Percentiles rank a stretch among this genome's conserved stretches.
phyloP scores from a whole-genome alignment of 2,113 vertebrate species.

The Trachemys scripta region DNA sequence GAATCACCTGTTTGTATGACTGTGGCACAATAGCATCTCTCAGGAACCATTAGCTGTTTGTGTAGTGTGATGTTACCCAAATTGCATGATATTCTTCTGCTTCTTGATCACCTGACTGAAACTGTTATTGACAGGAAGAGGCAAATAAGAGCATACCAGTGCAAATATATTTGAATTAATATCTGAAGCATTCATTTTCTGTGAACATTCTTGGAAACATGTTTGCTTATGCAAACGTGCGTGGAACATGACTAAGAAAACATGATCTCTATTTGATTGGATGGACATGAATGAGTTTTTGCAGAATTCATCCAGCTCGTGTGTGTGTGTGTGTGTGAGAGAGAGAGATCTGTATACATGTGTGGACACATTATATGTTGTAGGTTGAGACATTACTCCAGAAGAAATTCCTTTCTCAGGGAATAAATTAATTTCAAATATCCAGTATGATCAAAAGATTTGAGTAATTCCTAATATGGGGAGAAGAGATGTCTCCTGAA shows the following conservation, averaged over 20 bases:
- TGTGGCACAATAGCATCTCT: neutral
- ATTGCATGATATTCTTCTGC: neutral
- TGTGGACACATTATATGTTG: neutral
- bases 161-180: neutral
- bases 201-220: neutral
- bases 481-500: neutral
- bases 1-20: neutral
- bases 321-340: neutral
- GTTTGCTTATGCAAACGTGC: neutral
- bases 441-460: rapidly evolving
- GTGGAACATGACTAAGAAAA: neutral
- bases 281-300: neutral
- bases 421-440: neutral
- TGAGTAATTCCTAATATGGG: neutral
- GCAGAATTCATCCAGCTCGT: neutral
- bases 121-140: neutral
- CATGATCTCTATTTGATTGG: neutral
- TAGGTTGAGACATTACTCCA: neutral
- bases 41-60: neutral
- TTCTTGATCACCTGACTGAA: neutral
- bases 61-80: neutral
- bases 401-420: neutral
- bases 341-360: rapidly evolving
- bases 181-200: neutral
- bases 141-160: neutral